Base-by-base conservation (phyloP, 2,797 vertebrate genomes). In the Anguilla anguilla region DNA sequence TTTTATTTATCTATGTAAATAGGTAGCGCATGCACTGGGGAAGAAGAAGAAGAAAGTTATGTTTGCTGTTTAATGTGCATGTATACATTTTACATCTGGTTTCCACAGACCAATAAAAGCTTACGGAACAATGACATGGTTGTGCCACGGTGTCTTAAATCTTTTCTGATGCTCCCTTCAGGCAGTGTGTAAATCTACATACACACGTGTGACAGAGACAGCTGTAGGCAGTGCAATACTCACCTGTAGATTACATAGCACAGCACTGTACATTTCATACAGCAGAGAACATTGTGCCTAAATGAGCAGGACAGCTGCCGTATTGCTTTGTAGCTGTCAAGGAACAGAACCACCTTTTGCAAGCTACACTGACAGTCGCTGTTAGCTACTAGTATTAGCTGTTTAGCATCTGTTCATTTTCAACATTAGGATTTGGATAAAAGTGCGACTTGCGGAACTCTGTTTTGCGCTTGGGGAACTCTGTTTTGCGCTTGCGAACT, bases 11-110 rank as follows among this genome's bases (percentile, higher is more conserved):
- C 92, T 94, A 89, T 92, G 96, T 97, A 97, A 96, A 97, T 95
- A 95, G 90, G 88, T 97, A 96, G 94, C 96, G 97, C 98, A 98
- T 97, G 97, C 95, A 94, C 91, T 91, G 93, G 91, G 91, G 93
- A 94, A 93, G 91, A 69, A 87, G 53, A 35, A 55, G 86, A 83
- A 89, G 92, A 87, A 90, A 87, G 94, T 94, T 96, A 96, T 94
- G 95, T 96, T 96, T 97, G 97, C 95, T 94, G 96, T 96, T 93
- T 90, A 93, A 93, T 93, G 95, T 93, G 98, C 98, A 98, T 98
- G 98, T 95, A 94, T 96, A 96, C 92, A 96, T 97, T 97, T 97
- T 96, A 95, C 94, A 95, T 91, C 87, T 95, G 72, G 89, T 91
- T 86, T 88, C 95, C 95, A 96, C 93, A 91, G 94, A 94, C 93